phyloP scores from a whole-genome alignment of 1,140 invertebrate genomes.

The Saxidomus purpurata region DNA sequence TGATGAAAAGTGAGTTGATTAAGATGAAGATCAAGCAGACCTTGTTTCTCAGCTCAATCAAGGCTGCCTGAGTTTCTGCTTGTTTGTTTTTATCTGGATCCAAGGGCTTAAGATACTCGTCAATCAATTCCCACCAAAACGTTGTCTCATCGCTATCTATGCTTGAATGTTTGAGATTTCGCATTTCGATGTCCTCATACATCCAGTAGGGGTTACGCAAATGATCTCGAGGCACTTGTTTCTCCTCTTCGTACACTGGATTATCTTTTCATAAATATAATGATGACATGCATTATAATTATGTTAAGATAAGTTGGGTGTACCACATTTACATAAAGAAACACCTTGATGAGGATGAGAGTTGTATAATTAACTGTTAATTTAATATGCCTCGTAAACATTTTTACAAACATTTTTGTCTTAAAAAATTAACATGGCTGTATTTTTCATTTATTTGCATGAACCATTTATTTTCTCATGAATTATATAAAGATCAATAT shows the following conservation, averaged over 20 bases:
- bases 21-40: slow-evolving; percentile 87
- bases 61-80: slow-evolving; percentile 89
- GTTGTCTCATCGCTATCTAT: slow-evolving; percentile 88
- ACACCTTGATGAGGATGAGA: too few species aligned
- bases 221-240: slow-evolving; percentile 87
- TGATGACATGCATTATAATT: too few species aligned
- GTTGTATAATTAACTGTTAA: too few species aligned
- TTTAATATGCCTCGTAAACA: too few species aligned
- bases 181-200: slow-evolving; percentile 90
- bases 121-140: slow-evolving; percentile 82
- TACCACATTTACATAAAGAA: too few species aligned
- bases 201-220: slow-evolving; percentile 97
- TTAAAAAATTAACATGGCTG: too few species aligned
- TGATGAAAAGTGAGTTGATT: slow-evolving; percentile 83
- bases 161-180: slow-evolving; percentile 84
- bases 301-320: too few species aligned
- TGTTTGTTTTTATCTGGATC: slow-evolving; percentile 79
- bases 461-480: too few species aligned
- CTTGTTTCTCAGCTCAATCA: slow-evolving; percentile 97
- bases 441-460: too few species aligned
- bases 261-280: too few species aligned
- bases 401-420: too few species aligned
- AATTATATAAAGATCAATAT: too few species aligned
- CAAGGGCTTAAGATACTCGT: slow-evolving; percentile 81
- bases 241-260: slow-evolving; percentile 70